A percentile compares a stretch with the other conserved stretches of the same genome.
Evolutionary conservation across 1,140 invertebrate species (phyloP).

Genomic region (Ips typographus): DNA sequence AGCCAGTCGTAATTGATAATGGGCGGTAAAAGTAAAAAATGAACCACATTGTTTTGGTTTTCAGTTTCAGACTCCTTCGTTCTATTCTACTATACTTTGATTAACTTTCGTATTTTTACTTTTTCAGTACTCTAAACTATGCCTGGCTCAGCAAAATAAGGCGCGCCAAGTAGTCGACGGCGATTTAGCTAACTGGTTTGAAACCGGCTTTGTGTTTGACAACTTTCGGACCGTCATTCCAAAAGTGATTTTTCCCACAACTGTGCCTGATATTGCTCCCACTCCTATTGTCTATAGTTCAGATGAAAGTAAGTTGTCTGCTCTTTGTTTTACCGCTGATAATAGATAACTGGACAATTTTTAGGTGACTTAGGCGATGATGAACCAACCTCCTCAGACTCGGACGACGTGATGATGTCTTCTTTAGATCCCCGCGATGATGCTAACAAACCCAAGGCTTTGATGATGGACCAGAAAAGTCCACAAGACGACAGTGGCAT

Average conservation of each 20-base stretch:
- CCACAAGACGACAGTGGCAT: neutral
- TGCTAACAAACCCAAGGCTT: neutral
- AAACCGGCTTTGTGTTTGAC: slow-evolving; percentile 72
- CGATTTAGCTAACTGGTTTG: slow-evolving; percentile 73
- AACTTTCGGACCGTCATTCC: slow-evolving; percentile 76
- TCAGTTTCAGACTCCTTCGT: too few species aligned
- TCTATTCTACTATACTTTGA: neutral
- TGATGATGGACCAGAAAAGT: slow-evolving; percentile 14
- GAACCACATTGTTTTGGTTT: too few species aligned
- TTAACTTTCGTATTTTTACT: slow-evolving; percentile 8
- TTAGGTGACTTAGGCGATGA: slow-evolving; percentile 29
- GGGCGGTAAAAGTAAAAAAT: too few species aligned
- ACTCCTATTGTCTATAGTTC: slow-evolving; percentile 58
- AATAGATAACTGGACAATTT: neutral
- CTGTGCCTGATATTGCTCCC: slow-evolving; percentile 56
- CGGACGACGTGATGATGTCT: slow-evolving; percentile 33
- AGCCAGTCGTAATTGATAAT: too few species aligned
- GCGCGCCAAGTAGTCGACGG: slow-evolving; percentile 61
- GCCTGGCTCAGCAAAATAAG: slow-evolving; percentile 42
- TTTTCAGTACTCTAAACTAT: slow-evolving; percentile 47
- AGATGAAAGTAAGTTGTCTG: slow-evolving; percentile 54
- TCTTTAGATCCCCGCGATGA: slow-evolving; percentile 11
- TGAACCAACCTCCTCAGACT: slow-evolving; percentile 27
- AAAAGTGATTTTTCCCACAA: slow-evolving; percentile 61
- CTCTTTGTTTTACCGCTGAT: neutral